phyloP scores from a whole-genome alignment of 2,113 vertebrate genomes.

The Loxodonta africana region DNA sequence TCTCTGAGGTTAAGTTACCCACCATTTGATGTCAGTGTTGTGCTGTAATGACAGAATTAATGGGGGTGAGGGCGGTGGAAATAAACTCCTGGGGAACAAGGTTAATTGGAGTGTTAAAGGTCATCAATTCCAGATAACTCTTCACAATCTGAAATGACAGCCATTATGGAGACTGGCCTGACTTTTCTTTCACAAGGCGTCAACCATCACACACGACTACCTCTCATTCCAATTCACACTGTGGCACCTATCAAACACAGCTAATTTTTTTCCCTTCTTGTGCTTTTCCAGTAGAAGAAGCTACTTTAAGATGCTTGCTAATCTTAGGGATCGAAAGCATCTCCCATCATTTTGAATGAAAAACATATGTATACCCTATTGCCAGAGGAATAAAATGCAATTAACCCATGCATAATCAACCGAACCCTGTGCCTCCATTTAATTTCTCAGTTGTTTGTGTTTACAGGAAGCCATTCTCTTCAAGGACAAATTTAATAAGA shows the following conservation, averaged over 20 bases:
- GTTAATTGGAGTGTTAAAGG: constrained; percentile 27
- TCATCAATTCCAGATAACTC: not conserved
- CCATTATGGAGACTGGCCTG: not conserved
- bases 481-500: constrained; percentile 73
- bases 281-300: not conserved
- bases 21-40: constrained; percentile 58
- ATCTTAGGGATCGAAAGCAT: constrained; percentile 35
- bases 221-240: not conserved
- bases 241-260: constrained; percentile 3
- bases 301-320: not conserved
- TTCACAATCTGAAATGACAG: not conserved
- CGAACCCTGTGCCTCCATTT: not conserved
- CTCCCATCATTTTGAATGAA: not conserved
- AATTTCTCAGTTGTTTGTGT: not conserved
- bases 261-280: not conserved
- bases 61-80: not conserved
- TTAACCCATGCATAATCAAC: constrained; percentile 56
- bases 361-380: constrained; percentile 27
- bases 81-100: not conserved
- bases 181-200: not conserved
- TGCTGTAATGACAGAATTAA: not conserved
- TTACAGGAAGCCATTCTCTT: constrained; percentile 62
- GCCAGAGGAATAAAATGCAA: constrained; percentile 54
- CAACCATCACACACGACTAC: not conserved
- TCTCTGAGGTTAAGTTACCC: not conserved